Conservation (phyloP, 2,113 vertebrate genomes). For the Sitta europaea region DNA sequence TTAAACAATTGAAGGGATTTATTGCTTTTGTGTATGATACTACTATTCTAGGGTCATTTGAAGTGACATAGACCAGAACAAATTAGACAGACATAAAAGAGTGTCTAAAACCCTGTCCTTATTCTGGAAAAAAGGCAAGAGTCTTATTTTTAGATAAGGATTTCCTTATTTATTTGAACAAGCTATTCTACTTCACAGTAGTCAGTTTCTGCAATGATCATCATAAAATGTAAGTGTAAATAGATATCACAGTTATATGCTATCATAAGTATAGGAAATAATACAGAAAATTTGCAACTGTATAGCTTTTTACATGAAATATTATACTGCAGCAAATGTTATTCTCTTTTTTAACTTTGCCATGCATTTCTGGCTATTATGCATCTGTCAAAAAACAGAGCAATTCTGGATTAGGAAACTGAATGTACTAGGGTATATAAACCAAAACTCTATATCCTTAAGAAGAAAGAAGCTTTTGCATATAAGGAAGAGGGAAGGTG, state of each 20-base stretch:
- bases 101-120: neutral
- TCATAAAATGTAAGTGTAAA: neutral
- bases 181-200: neutral
- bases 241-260: neutral
- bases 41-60: neutral
- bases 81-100: neutral
- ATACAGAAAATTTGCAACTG: neutral
- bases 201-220: neutral
- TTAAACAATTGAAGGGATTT: neutral
- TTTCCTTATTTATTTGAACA: neutral
- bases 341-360: neutral
- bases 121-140: neutral
- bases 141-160: neutral
- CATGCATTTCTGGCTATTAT: neutral
- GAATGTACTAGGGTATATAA: neutral
- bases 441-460: neutral
- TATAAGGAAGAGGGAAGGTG: neutral
- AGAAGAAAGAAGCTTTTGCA: neutral
- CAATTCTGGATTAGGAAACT: neutral
- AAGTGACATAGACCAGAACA: neutral
- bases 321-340: neutral
- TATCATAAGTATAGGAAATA: neutral
- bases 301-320: neutral
- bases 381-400: neutral
- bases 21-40: neutral